These are phyloP conservation scores for Protaetia brevitarsis DNA, from an alignment of 1,140 invertebrate species.

Conservation along the genomic window DNA sequence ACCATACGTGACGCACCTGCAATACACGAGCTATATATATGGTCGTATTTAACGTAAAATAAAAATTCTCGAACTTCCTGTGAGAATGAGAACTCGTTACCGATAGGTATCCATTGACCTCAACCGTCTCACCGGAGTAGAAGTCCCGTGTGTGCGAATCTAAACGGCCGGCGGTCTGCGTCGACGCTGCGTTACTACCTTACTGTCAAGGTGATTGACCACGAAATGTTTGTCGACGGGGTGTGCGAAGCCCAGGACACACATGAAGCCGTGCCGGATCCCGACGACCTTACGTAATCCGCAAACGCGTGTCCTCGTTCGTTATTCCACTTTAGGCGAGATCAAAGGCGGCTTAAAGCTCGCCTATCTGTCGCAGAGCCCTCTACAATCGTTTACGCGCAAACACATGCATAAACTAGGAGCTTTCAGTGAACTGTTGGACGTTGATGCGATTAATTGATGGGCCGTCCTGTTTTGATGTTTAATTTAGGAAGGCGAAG, in stretches of 20 bases:
- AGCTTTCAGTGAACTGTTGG: neutral
- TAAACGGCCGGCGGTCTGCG: no score
- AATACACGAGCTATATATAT: no score
- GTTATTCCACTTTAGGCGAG: neutral
- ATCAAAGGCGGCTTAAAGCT: slow-evolving; percentile 5
- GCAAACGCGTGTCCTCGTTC: slow-evolving; percentile 2
- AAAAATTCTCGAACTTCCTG: neutral
- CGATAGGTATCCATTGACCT: neutral
- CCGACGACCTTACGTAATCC: slow-evolving; percentile 1
- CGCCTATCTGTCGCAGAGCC: neutral
- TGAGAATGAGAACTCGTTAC: neutral
- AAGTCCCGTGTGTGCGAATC: no score
- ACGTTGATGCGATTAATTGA: no score
- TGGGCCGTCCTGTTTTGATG: no score
- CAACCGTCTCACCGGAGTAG: no score
- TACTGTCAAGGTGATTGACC: slow-evolving; percentile 7
- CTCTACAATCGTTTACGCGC: neutral
- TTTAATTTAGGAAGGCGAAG: no score
- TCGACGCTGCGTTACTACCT: neutral
- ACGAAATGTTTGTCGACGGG: neutral
- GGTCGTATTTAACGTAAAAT: no score
- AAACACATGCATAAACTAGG: neutral
- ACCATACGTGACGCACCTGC: no score
- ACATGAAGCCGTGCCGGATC: neutral
- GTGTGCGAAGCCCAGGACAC: neutral